These are phyloP conservation scores for Hypercompe scribonia DNA, from an alignment of 2,888 invertebrate genomes.

Conservation along the genomic window DNA sequence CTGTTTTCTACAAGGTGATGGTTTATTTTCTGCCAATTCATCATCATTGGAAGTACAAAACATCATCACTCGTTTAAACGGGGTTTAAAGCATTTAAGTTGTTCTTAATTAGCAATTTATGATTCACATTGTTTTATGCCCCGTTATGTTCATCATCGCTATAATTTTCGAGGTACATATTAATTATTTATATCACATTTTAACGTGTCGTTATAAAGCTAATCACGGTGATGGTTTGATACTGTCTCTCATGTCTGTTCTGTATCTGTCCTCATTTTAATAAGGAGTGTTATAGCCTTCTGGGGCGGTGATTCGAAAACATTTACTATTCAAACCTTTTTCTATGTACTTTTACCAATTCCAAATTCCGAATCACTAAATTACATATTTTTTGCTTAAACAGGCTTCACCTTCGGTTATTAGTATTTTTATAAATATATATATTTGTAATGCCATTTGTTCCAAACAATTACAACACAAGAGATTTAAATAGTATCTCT, in stretches of 20 bases:
- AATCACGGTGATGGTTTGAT: constrained; percentile 86
- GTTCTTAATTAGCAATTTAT: not conserved
- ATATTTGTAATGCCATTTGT: not conserved
- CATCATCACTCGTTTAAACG: constrained; percentile 11
- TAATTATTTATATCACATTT: constrained; percentile 34
- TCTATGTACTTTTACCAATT: not conserved
- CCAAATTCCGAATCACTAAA: not conserved
- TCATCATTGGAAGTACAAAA: constrained; percentile 37
- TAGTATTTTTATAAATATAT: constrained; percentile 3
- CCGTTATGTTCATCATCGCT: constrained; percentile 36
- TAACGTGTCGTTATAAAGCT: constrained; percentile 60
- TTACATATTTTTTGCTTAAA: not conserved
- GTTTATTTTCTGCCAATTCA: constrained; percentile 56
- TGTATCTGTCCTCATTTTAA: constrained; percentile 55
- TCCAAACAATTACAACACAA: no score
- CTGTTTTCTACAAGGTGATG: constrained; percentile 66
- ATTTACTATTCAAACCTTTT: not conserved
- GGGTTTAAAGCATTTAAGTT: constrained; percentile 9
- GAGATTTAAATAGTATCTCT: not conserved
- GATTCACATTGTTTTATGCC: constrained; percentile 37
- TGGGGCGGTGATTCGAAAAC: constrained; percentile 29
- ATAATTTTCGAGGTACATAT: constrained; percentile 31
- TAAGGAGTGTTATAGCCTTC: constrained; percentile 34
- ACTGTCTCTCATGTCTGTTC: constrained; percentile 69
- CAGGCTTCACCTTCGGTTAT: not conserved